Percentiles rank a stretch among this genome's conserved stretches.
phyloP scores from a whole-genome alignment of 1,140 invertebrate genomes.

The Saccostrea cuccullata region DNA sequence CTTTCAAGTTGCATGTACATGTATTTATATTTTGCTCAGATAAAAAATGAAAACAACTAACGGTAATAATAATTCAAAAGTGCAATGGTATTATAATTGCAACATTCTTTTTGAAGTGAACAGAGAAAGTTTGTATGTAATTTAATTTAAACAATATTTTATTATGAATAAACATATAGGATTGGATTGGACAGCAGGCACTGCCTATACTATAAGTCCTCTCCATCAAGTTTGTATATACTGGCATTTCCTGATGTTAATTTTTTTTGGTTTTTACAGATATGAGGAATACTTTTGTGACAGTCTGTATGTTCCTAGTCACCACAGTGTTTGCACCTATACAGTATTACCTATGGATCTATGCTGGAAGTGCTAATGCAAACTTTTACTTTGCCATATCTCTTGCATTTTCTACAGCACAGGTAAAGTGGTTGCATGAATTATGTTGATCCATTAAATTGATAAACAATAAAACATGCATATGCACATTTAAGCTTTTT shows the following conservation, averaged over 20 bases:
- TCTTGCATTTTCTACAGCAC: conserved; percentile 94
- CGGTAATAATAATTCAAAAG: neutral
- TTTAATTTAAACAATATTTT: too few relatives aligned
- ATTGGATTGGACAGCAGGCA: too few relatives aligned
- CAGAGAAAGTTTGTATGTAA: too few relatives aligned
- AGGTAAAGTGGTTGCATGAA: conserved; percentile 78
- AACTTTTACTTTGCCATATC: conserved; percentile 99
- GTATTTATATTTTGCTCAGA: neutral
- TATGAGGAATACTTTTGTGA: conserved; percentile 92
- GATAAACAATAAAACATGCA: too few relatives aligned
- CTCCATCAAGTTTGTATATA: too few relatives aligned
- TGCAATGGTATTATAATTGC: conserved; percentile 7
- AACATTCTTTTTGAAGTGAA: too few relatives aligned
- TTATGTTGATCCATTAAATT: too few relatives aligned
- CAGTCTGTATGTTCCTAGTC: conserved; percentile 92
- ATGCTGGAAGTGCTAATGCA: conserved; percentile 97
- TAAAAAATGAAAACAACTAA: neutral
- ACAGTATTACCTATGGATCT: conserved; percentile 99
- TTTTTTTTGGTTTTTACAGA: conserved; percentile 73
- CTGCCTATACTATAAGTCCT: too few relatives aligned
- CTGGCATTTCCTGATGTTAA: too few relatives aligned
- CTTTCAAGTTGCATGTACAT: neutral
- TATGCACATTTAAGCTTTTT: too few relatives aligned
- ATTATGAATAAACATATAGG: too few relatives aligned
- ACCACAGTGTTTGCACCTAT: conserved; percentile 94